phyloP scores from a whole-genome alignment of 2,888 invertebrate genomes.

The Galerucella calmariensis region DNA sequence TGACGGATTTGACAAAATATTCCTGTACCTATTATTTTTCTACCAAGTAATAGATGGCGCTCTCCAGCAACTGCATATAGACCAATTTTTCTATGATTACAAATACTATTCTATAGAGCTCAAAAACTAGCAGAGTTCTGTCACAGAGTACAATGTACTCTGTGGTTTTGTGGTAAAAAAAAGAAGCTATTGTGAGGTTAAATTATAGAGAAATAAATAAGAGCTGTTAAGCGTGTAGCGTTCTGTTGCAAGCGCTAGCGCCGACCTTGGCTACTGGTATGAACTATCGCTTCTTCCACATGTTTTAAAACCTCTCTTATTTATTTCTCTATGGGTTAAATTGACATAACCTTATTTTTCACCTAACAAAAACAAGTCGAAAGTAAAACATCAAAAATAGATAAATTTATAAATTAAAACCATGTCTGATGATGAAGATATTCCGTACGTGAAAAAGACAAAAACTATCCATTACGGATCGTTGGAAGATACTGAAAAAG shows the following conservation, averaged over 20 bases:
- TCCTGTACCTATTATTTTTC: neutral
- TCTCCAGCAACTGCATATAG: neutral
- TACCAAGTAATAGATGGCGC: constrained; percentile 1
- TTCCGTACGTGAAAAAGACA: constrained; percentile 77
- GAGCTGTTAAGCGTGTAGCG: no score
- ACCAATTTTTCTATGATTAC: neutral
- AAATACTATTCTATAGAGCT: neutral
- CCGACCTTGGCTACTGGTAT: no score
- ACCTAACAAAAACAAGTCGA: neutral
- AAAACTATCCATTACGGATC: constrained; percentile 91
- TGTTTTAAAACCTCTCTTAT: no score
- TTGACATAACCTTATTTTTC: neutral
- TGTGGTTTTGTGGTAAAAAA: no score
- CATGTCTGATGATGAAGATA: constrained; percentile 89
- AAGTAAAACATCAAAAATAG: neutral
- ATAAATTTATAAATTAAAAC: neutral
- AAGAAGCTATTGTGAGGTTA: neutral
- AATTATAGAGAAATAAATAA: neutral
- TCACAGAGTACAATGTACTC: no score
- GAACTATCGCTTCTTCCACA: no score
- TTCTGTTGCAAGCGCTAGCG: no score
- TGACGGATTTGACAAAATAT: neutral
- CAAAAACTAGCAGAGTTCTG: neutral
- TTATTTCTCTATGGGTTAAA: no score
- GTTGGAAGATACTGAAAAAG: constrained; percentile 84